Conservation (phyloP, 2,888 invertebrate species). For the Caradrina kadenii region DNA sequence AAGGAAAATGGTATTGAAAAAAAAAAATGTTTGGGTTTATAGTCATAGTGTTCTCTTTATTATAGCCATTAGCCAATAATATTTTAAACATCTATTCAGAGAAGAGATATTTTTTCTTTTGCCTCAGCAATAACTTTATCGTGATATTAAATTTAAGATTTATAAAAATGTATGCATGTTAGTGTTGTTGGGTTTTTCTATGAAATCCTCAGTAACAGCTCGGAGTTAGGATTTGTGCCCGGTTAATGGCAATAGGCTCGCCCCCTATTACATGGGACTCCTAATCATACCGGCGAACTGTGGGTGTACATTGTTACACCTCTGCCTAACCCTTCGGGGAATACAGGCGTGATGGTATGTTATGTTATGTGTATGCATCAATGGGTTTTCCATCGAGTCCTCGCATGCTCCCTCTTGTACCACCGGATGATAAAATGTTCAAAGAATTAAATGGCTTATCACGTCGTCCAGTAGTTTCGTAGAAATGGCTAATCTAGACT, state of each 20-base stretch:
- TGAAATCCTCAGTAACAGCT: too few relatives aligned
- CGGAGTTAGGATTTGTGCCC: too few relatives aligned
- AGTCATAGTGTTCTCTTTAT: not conserved
- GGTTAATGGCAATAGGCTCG: too few relatives aligned
- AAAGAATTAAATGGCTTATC: conserved; percentile 7
- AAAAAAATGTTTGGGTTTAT: not conserved
- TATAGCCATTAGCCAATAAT: too few relatives aligned
- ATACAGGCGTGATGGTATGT: too few relatives aligned
- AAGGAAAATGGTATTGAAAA: conserved; percentile 6
- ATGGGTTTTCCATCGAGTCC: not conserved
- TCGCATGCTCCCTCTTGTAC: not conserved
- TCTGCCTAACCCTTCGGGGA: too few relatives aligned
- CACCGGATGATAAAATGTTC: conserved; percentile 13
- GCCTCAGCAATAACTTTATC: not conserved
- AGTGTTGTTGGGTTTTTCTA: too few relatives aligned
- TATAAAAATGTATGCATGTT: not conserved
- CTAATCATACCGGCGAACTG: too few relatives aligned
- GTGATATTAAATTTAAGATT: not conserved
- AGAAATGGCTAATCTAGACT: conserved; percentile 34
- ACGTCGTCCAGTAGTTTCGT: not conserved
- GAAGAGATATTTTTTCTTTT: not conserved
- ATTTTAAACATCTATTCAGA: not conserved
- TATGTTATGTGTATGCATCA: too few relatives aligned
- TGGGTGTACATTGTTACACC: too few relatives aligned
- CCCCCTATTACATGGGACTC: too few relatives aligned